Evolutionary conservation across 2,113 vertebrate genomes (phyloP).

Genomic region (Thomomys bottae): DNA sequence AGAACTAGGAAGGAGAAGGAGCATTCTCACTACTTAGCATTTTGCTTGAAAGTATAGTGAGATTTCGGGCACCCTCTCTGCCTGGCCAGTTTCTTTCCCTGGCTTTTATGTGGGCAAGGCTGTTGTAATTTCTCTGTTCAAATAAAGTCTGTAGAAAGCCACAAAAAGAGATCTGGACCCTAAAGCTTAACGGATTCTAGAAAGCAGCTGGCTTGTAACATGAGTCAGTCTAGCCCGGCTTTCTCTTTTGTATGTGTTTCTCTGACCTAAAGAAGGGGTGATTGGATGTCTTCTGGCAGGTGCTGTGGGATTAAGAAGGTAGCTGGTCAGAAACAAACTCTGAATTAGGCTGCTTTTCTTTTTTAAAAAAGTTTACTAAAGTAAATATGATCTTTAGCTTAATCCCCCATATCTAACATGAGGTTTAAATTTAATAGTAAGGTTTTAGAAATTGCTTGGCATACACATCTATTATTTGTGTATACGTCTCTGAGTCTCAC

Average conservation of each 20-base stretch:
- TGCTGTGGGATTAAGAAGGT: conserved; percentile 83
- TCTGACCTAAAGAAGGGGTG: conserved; percentile 78
- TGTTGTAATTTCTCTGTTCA: conserved; percentile 76
- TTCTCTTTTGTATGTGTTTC: conserved; percentile 69
- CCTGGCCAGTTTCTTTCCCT: conserved; percentile 54
- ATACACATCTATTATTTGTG: not conserved
- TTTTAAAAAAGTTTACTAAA: conserved; percentile 60
- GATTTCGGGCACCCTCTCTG: conserved; percentile 31
- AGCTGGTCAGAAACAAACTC: conserved; percentile 69
- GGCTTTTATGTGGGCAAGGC: conserved; percentile 64
- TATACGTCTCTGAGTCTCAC: not conserved
- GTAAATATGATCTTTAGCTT: conserved; percentile 63
- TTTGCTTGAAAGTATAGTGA: conserved; percentile 23
- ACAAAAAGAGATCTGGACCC: conserved; percentile 73
- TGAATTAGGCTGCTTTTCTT: conserved; percentile 61
- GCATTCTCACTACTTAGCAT: not conserved
- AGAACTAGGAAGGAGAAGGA: not conserved
- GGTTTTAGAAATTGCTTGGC: not conserved
- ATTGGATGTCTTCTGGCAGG: conserved; percentile 86
- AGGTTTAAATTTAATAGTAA: conserved; percentile 62
- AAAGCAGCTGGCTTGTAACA: conserved; percentile 86
- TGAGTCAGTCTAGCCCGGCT: conserved; percentile 69
- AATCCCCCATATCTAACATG: conserved; percentile 36
- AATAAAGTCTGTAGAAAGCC: conserved; percentile 76
- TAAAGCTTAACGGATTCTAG: conserved; percentile 75